Conservation (phyloP, 2,888 invertebrate genomes). For the Carterocephalus palaemon region DNA sequence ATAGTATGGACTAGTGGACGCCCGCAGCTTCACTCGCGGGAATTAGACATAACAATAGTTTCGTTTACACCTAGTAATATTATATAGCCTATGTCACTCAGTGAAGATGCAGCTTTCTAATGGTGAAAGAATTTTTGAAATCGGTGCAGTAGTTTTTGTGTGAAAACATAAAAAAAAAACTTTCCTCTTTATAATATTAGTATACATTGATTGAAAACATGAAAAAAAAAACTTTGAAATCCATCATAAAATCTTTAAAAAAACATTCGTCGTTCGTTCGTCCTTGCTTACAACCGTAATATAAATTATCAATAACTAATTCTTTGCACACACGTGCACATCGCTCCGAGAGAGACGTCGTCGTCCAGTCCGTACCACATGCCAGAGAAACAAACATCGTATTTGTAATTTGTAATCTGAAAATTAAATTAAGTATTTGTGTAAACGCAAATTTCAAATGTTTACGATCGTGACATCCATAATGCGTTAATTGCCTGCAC, state of each 20-base stretch:
- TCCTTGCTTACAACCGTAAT: conserved; percentile 37
- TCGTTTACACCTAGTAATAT: too few species aligned
- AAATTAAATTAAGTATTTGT: background rate
- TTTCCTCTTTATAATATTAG: too few species aligned
- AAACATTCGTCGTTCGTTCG: background rate
- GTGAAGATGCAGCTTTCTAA: too few species aligned
- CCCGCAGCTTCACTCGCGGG: too few species aligned
- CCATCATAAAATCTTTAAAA: conserved; percentile 1
- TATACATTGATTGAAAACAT: too few species aligned
- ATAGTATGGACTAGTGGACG: too few species aligned
- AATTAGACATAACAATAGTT: too few species aligned
- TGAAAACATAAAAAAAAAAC: too few species aligned
- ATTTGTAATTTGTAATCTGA: background rate
- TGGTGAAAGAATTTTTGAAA: too few species aligned
- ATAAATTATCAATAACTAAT: conserved; percentile 50
- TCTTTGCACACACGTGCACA: conserved; percentile 46
- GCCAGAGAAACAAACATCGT: conserved; percentile 1
- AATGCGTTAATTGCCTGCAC: conserved; percentile 2
- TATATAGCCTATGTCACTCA: too few species aligned
- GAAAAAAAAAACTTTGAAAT: too few species aligned
- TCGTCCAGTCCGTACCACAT: conserved; percentile 39
- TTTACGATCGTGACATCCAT: background rate
- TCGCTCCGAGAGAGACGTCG: conserved; percentile 7
- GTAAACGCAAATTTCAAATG: background rate
- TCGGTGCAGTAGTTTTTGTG: too few species aligned